Base-by-base conservation (phyloP, 2,797 vertebrate genomes). In the Spheniscus humboldti region DNA sequence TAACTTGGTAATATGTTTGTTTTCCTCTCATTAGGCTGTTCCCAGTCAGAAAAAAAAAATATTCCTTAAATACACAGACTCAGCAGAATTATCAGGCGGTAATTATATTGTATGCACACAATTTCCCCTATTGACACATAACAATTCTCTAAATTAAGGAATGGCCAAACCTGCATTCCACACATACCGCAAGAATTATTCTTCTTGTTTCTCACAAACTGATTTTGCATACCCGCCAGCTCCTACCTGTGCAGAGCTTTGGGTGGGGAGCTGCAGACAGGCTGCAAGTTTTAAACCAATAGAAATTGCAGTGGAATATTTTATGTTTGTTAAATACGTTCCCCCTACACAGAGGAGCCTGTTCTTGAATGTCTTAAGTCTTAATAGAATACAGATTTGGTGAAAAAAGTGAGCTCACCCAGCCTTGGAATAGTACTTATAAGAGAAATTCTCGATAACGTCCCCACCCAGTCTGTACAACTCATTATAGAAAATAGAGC, bases 1-100 rank as follows among this genome's bases (percentile, higher is more conserved):
- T 98, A 97, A 97, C 95, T 96, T 85, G 56, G 86, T 96, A 96
- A 96, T 97, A 96, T 97, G 92, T 98, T 98, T 98, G 94, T 95
- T 97, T 97, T 97, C 92, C 75, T 97, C 93, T 97, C 96, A 96
- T 97, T 96, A 97, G 88, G 47, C 92, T 97, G 90, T 95, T 97
- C 90, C 86, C 93, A 95, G 89, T 96, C 85, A 96, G 94, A 30
- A 73, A 90, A 94, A 92, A 92, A 94, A 95, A 71, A 76, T 68
- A 95, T 80, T 96, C 79, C 91, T 97, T 98, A 96, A 97, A 96
- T 95, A 96, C 94, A 96, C 94, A 97, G 96, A 96, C 74, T 96
- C 95, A 95, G 95, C 68, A 95, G 90, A 97, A 96, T 97, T 93
- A 97, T 95, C 88, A 72, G 79, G 74, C 73, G 0, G 75, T 93